A percentile compares a stretch with the other conserved stretches of the same genome.
phyloP scores from a whole-genome alignment of 2,888 invertebrate genomes.

The Empis stercorea region DNA sequence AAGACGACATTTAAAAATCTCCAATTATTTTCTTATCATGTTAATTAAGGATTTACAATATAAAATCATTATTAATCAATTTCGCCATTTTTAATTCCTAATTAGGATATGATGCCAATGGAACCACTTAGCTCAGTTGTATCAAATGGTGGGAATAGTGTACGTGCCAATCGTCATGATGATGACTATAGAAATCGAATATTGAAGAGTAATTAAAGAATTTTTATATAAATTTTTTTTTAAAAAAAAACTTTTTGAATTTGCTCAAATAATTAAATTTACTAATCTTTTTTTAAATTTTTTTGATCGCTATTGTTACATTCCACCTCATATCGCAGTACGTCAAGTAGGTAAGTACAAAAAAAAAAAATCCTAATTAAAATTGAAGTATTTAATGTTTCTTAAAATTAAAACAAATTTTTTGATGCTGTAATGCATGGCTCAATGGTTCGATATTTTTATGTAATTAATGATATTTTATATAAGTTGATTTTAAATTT shows the following conservation, averaged over 20 bases:
- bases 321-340: conserved; percentile 7
- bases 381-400: no score
- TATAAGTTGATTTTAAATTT: no score
- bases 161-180: conserved; percentile 33
- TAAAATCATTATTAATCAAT: no score
- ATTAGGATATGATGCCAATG: conserved; percentile 37
- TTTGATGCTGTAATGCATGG: no score
- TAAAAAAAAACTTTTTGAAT: not conserved
- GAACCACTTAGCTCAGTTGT: conserved; percentile 35
- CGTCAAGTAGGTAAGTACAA: conserved; percentile 10
- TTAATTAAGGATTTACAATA: no score
- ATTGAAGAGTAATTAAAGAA: conserved; percentile 28
- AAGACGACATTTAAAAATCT: no score
- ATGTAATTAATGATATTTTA: no score
- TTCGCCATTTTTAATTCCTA: no score
- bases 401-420: no score
- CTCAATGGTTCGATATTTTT: no score
- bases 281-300: conserved; percentile 6
- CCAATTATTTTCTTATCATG: no score
- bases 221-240: not conserved
- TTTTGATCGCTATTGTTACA: conserved; percentile 8
- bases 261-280: conserved; percentile 2
- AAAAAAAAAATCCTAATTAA: no score
- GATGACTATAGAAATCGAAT: conserved; percentile 36
- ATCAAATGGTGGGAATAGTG: conserved; percentile 32